Evolutionary conservation across 2,797 vertebrate species (phyloP), one percentile per base, ranked within the genome.

Genomic region (Falco cherrug): DNA sequence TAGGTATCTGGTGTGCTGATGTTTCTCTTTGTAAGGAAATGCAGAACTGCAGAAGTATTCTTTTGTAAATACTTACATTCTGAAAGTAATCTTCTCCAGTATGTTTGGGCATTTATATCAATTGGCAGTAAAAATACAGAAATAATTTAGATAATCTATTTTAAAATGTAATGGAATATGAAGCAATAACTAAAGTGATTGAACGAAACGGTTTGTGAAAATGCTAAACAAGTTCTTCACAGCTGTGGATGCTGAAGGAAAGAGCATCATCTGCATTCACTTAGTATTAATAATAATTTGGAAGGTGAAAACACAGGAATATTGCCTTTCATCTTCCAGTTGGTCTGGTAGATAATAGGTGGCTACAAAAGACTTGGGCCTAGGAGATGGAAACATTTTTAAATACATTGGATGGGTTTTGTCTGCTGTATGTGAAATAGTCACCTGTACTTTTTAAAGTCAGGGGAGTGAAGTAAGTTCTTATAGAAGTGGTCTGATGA

Each of bases 21-120:
- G 35, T 85, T 95, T 84, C 65, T 75, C 69, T 95, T 85, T 67
- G 53, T 94, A 75, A 78, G 37, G 61, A 75, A 94, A 78, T 68
- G 50, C 56, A 86, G 57, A 57, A 35, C 65, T 88, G 50, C 35
- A 31, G 41, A 95, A 95, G 47, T 86, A 68, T 86, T 88, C 81
- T 74, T 77, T 29, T 64, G n/a, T 93, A 89, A 93, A 86, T 93
- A 60, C 45, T 93, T 94, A 75, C 8, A 53, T 85, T 89, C 48
- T 78, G 83, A 95, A 89, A 87, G 91, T 48, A 79, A 43, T 90
- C 63, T 88, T 86, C 65, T 84, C 35, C 51, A 29, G 16, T 84
- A 77, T 13, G 2, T 54, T 91, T 90, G 68, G 28, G 51, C 70
- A 65, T 88, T 93, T 91, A 17, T 87, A 84, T 90, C 51, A 74